These are phyloP conservation scores for Macaria notata DNA, from an alignment of 2,888 invertebrate genomes.

Conservation along the genomic window DNA sequence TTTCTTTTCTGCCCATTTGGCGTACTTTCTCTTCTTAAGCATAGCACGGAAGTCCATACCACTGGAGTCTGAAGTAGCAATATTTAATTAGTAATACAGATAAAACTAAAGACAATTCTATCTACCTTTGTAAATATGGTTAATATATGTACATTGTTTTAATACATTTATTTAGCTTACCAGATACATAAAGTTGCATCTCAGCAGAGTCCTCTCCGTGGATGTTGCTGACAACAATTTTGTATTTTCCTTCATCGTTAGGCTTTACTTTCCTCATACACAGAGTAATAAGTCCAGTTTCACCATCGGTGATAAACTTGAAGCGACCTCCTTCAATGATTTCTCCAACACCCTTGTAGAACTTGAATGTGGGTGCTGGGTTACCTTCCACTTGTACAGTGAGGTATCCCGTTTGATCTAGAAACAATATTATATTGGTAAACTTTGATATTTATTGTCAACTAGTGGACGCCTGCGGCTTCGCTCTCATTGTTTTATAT, in stretches of 20 bases:
- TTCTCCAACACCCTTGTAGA: constrained; percentile 96
- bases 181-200: constrained; percentile 97
- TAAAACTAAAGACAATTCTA: neutral
- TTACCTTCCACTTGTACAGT: constrained; percentile 96
- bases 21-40: constrained; percentile 97
- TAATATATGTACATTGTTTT: neutral
- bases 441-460: neutral
- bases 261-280: constrained; percentile 98
- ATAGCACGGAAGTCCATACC: constrained; percentile 99
- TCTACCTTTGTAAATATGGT: neutral
- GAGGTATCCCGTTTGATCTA: constrained; percentile 96
- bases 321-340: constrained; percentile 97
- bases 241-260: constrained; percentile 98
- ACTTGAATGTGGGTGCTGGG: constrained; percentile 97
- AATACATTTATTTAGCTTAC: constrained; percentile 74
- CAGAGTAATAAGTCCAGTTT: constrained; percentile 94
- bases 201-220: constrained; percentile 98
- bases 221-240: constrained; percentile 94
- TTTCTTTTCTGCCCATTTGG: constrained; percentile 95
- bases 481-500: no score
- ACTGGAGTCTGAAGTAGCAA: constrained; percentile 88
- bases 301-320: constrained; percentile 97
- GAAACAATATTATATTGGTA: neutral
- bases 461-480: no score
- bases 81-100: no score